These are phyloP conservation scores for Aix galericulata DNA, from an alignment of 2,113 vertebrate species.

Conservation along the genomic window DNA sequence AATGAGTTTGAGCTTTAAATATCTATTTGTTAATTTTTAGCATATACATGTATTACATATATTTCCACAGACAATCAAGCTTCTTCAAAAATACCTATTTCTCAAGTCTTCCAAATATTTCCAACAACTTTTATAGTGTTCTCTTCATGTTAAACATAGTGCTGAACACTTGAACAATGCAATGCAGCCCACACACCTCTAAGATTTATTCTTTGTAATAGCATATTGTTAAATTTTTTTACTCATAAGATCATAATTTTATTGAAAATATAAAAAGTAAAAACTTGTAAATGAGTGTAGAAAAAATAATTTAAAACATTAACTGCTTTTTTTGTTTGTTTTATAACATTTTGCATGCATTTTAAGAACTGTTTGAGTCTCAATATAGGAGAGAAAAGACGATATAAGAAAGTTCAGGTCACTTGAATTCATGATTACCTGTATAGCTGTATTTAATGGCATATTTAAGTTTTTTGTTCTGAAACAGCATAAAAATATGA, in stretches of 20 bases:
- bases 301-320: conserved; percentile 19
- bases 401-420: conserved; percentile 28
- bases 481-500: not conserved
- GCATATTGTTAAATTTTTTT: conserved; percentile 60
- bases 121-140: conserved; percentile 20
- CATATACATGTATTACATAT: not conserved
- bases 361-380: conserved; percentile 15
- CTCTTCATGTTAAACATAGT: conserved; percentile 15
- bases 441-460: not conserved
- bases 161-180: conserved; percentile 12
- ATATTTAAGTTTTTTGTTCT: not conserved
- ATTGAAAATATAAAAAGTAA: conserved; percentile 62
- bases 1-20: conserved; percentile 36
- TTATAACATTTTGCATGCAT: conserved; percentile 35
- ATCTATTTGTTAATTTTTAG: conserved; percentile 36
- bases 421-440: not conserved
- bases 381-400: not conserved
- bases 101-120: conserved; percentile 1
- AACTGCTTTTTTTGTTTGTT: conserved; percentile 15
- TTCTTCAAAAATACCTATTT: not conserved
- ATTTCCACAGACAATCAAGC: not conserved
- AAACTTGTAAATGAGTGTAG: conserved; percentile 24
- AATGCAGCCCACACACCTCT: conserved; percentile 31
- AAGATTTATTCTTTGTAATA: conserved; percentile 65
- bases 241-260: conserved; percentile 52